A percentile compares a stretch with the other conserved stretches of the same genome.
These are phyloP conservation scores for Anolis carolinensis DNA, from an alignment of 2,113 vertebrate species.

Conservation along the genomic window DNA sequence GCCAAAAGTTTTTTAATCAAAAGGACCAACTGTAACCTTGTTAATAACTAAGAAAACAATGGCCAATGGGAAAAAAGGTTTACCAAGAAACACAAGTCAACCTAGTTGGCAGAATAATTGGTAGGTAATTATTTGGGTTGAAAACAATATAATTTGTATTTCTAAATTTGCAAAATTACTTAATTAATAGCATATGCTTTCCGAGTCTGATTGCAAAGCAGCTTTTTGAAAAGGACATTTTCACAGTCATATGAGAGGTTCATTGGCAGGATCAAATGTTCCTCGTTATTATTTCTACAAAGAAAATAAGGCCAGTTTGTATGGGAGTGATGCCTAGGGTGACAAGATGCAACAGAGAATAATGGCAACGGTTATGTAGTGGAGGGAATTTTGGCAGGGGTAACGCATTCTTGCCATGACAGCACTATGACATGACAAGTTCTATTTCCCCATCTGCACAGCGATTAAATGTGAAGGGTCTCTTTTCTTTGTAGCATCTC, in stretches of 20 bases:
- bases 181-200: slow-evolving; percentile 87
- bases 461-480: neutral
- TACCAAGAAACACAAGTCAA: slow-evolving; percentile 83
- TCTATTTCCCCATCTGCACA: neutral
- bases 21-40: slow-evolving; percentile 79
- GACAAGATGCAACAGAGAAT: neutral
- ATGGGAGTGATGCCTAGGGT: neutral
- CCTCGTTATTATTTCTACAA: slow-evolving; percentile 21
- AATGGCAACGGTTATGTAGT: neutral
- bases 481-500: neutral
- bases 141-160: slow-evolving; percentile 86
- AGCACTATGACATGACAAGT: neutral
- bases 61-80: slow-evolving; percentile 75
- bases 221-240: slow-evolving; percentile 57
- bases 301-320: slow-evolving; percentile 36
- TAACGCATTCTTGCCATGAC: neutral
- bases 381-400: neutral
- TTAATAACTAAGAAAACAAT: slow-evolving; percentile 93
- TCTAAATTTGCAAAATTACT: slow-evolving; percentile 81
- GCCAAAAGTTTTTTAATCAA: slow-evolving; percentile 78
- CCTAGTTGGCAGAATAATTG: slow-evolving; percentile 87
- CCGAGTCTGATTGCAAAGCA: slow-evolving; percentile 71
- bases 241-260: slow-evolving; percentile 43
- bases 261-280: slow-evolving; percentile 54
- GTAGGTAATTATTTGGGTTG: slow-evolving; percentile 82